These are phyloP conservation scores for Oenanthe melanoleuca DNA, from an alignment of 2,113 vertebrate species.

Conservation along the genomic window DNA sequence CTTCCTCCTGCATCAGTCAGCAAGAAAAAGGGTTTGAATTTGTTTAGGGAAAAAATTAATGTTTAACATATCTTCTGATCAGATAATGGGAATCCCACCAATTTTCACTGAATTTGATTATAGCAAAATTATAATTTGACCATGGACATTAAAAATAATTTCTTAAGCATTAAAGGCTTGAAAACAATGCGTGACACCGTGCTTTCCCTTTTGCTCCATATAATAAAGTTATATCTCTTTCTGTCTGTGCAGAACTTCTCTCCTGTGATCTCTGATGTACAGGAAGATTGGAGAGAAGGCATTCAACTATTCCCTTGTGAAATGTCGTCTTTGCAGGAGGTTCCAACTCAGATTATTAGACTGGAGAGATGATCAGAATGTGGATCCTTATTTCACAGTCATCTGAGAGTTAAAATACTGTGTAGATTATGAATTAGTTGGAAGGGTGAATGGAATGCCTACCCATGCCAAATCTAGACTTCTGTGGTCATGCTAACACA, in stretches of 20 bases:
- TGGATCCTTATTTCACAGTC: not conserved
- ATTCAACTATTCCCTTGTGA: not conserved
- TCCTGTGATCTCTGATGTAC: not conserved
- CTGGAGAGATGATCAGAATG: constrained; percentile 5
- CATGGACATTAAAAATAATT: not conserved
- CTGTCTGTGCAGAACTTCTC: not conserved
- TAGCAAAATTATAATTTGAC: not conserved
- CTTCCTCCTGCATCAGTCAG: not conserved
- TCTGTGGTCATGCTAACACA: not conserved
- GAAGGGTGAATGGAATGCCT: not conserved
- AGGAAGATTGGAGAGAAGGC: not conserved
- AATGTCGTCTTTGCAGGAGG: constrained; percentile 1
- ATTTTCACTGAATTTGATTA: not conserved
- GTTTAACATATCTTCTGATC: not conserved
- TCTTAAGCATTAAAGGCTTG: not conserved
- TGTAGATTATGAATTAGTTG: constrained; percentile 7
- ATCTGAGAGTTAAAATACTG: constrained; percentile 19
- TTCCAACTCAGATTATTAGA: constrained; percentile 24
- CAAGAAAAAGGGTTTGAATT: not conserved
- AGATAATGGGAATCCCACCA: not conserved
- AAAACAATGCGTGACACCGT: not conserved
- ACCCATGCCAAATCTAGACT: not conserved
- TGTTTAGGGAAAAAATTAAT: not conserved
- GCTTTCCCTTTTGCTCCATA: not conserved
- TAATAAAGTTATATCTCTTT: not conserved